Evolutionary conservation across 2,888 invertebrate species (phyloP).

Genomic region (Aphidius colemani): DNA sequence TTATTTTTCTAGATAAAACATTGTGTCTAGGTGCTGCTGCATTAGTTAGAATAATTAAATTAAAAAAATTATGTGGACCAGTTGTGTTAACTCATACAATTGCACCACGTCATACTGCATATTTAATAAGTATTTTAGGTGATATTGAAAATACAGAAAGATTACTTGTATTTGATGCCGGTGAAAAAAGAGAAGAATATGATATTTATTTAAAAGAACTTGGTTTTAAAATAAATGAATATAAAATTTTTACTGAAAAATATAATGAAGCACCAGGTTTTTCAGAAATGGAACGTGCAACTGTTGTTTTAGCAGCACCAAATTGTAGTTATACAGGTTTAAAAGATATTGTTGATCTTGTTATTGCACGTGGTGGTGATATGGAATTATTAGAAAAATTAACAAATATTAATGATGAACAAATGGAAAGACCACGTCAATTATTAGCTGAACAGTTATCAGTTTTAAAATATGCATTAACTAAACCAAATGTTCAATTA

Average conservation of each 20-base stretch:
- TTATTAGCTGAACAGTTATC: slow-evolving; percentile 77
- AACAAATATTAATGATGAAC: slow-evolving; percentile 41
- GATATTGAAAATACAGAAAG: slow-evolving; percentile 66
- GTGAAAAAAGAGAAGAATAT: slow-evolving; percentile 65
- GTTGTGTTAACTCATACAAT: slow-evolving; percentile 80
- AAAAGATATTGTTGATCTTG: slow-evolving; percentile 78
- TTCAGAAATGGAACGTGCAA: slow-evolving; percentile 65
- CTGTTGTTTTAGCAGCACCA: slow-evolving; percentile 74
- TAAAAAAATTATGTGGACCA: slow-evolving; percentile 71
- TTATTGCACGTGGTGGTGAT: slow-evolving; percentile 72
- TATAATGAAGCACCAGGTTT: slow-evolving; percentile 44
- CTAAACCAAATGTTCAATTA: slow-evolving; percentile 81
- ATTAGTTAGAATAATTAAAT: slow-evolving; percentile 71
- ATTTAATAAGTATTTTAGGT: slow-evolving; percentile 71
- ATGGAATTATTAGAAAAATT: slow-evolving; percentile 73
- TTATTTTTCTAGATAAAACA: slow-evolving; percentile 74
- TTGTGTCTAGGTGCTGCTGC: slow-evolving; percentile 81
- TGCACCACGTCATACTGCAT: slow-evolving; percentile 79
- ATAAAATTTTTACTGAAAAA: slow-evolving; percentile 50
- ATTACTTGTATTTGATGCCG: slow-evolving; percentile 69
- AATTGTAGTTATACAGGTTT: slow-evolving; percentile 83
- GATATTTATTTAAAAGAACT: slow-evolving; percentile 71
- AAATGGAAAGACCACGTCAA: slow-evolving; percentile 39
- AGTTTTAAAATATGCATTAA: slow-evolving; percentile 75
- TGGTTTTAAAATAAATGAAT: slow-evolving; percentile 64